A percentile compares a stretch with the other conserved stretches of the same genome.
phyloP scores from a whole-genome alignment of 2,113 vertebrate species.

The Otolemur garnettii region DNA sequence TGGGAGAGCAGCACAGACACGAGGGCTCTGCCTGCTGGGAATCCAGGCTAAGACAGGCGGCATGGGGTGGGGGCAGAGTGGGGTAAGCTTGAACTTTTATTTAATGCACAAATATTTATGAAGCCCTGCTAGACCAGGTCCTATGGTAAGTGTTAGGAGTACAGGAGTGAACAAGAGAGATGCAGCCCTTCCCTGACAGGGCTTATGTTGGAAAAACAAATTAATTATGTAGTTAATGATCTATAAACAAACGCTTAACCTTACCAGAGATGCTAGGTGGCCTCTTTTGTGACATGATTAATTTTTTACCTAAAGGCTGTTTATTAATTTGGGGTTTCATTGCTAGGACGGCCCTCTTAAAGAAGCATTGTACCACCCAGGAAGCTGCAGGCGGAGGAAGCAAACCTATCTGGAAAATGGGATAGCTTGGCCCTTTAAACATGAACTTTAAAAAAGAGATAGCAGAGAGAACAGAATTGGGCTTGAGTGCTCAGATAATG shows the following conservation, averaged over 20 bases:
- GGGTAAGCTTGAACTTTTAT: background rate
- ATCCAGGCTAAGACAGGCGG: conserved; percentile 57
- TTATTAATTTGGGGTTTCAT: background rate
- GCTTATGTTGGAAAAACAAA: background rate
- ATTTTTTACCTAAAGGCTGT: background rate
- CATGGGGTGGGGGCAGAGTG: accelerated
- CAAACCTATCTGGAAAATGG: background rate
- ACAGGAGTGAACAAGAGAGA: conserved; percentile 18
- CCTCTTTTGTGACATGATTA: background rate
- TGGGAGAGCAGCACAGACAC: background rate
- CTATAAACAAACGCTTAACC: conserved; percentile 46
- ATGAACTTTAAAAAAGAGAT: background rate
- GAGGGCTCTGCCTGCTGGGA: background rate
- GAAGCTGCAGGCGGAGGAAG: background rate
- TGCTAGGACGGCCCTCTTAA: background rate
- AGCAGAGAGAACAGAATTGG: background rate
- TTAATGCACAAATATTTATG: conserved; percentile 69
- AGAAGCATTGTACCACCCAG: background rate
- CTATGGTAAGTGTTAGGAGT: background rate
- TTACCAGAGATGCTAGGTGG: background rate
- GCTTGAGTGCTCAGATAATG: background rate
- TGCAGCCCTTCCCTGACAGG: background rate
- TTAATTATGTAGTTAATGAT: conserved; percentile 62
- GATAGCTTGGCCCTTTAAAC: background rate
- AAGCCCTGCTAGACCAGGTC: background rate